Conservation (phyloP, 2,888 invertebrate species). For the Caenorhabditis macrosperma region DNA sequence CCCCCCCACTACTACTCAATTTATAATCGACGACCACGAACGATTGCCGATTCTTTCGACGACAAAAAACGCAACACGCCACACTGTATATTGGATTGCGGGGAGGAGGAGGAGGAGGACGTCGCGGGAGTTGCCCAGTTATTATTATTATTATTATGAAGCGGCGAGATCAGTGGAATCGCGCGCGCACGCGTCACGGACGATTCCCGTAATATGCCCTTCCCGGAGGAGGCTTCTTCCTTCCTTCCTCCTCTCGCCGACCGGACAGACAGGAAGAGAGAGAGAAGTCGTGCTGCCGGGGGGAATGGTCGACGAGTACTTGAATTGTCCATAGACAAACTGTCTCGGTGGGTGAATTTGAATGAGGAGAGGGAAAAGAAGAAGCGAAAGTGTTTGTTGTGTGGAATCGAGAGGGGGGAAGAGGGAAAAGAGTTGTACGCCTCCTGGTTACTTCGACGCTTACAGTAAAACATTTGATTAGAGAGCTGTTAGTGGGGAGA, state of each 20-base stretch:
- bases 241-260: constrained; percentile 4
- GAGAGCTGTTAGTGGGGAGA: no score
- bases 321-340: constrained; percentile 22
- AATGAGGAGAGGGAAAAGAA: neutral
- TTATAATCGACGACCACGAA: constrained; percentile 44
- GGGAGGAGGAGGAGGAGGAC: neutral
- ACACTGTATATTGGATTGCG: constrained; percentile 33
- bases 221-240: constrained; percentile 33
- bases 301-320: constrained; percentile 11
- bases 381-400: neutral
- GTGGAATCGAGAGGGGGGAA: neutral
- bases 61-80: constrained; percentile 16
- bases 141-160: constrained; percentile 24
- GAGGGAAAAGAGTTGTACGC: neutral
- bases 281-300: constrained; percentile 13
- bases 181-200: neutral
- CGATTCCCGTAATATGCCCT: constrained; percentile 43
- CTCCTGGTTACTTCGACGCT: no score
- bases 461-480: no score
- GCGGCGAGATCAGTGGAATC: neutral
- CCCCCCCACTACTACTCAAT: constrained; percentile 20
- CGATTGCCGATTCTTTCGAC: neutral
- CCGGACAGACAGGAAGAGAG: constrained; percentile 6
- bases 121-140: neutral
- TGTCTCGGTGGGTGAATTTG: neutral